phyloP scores from a whole-genome alignment of 1,140 invertebrate species.

The Bemisia tabaci region DNA sequence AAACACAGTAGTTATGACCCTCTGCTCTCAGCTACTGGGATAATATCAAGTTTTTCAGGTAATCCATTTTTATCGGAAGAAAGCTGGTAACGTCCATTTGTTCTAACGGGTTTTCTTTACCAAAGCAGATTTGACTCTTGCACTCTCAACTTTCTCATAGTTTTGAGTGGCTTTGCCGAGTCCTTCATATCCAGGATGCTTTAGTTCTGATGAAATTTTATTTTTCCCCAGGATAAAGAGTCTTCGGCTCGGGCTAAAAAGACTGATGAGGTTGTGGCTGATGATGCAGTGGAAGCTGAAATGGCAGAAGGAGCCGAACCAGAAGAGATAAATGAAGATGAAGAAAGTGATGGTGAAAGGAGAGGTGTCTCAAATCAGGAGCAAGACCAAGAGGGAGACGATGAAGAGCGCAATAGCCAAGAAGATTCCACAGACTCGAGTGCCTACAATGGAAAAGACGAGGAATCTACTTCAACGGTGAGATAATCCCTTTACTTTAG shows the following conservation, averaged over 20 bases:
- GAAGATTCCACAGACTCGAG: neutral
- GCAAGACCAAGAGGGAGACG: neutral
- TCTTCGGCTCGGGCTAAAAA: neutral
- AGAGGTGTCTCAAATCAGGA: neutral
- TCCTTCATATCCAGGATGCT: no score
- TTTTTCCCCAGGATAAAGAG: neutral
- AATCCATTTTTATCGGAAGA: no score
- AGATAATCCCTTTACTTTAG: neutral
- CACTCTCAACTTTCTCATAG: no score
- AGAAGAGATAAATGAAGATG: neutral
- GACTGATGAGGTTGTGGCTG: neutral
- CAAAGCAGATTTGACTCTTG: no score
- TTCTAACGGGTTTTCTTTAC: no score
- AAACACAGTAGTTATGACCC: no score
- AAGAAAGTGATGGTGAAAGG: neutral
- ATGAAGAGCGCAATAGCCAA: slow-evolving; percentile 3
- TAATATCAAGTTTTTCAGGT: no score
- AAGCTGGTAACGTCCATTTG: no score
- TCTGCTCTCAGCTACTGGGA: no score
- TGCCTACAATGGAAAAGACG: neutral
- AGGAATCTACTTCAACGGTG: neutral
- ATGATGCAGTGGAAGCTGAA: neutral
- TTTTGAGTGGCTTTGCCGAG: no score
- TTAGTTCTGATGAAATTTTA: no score
- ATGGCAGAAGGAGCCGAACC: neutral